These are phyloP conservation scores for Pseudonaja textilis DNA, from an alignment of 2,113 vertebrate genomes.

Conservation along the genomic window DNA sequence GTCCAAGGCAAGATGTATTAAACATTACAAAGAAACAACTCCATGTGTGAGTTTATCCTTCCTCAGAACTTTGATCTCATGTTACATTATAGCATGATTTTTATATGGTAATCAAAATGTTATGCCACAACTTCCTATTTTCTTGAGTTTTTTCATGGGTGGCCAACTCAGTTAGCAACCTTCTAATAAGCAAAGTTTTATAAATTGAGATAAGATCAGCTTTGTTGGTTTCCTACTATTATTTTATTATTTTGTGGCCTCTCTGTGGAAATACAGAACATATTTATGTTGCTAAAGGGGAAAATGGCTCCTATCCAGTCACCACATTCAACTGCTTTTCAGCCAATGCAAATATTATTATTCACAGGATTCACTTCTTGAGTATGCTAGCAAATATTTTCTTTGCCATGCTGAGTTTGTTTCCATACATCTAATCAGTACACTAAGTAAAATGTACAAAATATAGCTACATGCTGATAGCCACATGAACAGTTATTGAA, in stretches of 20 bases:
- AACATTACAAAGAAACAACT: background rate
- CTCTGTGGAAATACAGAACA: conserved; percentile 2
- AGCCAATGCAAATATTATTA: conserved; percentile 25
- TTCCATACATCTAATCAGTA: conserved; percentile 3
- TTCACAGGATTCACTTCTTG: conserved; percentile 13
- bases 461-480: conserved; percentile 1
- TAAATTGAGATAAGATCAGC: background rate
- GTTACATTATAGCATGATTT: background rate
- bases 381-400: conserved; percentile 9
- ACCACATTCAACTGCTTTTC: conserved; percentile 13
- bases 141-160: background rate
- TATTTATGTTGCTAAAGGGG: background rate
- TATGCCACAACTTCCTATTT: background rate
- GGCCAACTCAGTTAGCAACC: background rate
- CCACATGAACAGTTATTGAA: background rate
- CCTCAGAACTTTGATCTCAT: background rate
- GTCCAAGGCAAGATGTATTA: background rate
- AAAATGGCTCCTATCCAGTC: conserved; percentile 1
- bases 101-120: background rate
- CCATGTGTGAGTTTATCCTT: background rate
- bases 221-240: conserved; percentile 2
- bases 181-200: background rate
- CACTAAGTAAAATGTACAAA: conserved; percentile 7
- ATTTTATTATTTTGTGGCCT: conserved; percentile 1
- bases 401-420: conserved; percentile 9